These are phyloP conservation scores for Melopsittacus undulatus DNA, from an alignment of 2,797 vertebrate species.

Conservation along the genomic window DNA sequence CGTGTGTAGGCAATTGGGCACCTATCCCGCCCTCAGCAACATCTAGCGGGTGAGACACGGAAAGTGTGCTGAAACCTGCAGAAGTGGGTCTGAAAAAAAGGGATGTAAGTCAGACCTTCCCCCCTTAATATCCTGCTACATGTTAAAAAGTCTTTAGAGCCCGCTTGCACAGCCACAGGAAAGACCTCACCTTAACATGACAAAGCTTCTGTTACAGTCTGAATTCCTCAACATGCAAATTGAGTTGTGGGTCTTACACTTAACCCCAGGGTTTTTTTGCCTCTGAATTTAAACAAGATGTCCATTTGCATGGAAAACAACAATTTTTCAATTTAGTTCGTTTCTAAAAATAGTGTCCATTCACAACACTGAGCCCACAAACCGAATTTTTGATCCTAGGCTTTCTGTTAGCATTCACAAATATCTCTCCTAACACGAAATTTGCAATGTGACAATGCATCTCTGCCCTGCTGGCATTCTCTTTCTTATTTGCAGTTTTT, in stretches of 20 bases:
- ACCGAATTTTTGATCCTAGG: not conserved
- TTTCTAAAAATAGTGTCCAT: constrained; percentile 6
- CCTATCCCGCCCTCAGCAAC: constrained; percentile 64
- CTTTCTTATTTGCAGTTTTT: constrained; percentile 2
- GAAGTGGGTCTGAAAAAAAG: constrained; percentile 44
- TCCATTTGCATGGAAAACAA: constrained; percentile 23
- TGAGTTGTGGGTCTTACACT: constrained; percentile 33
- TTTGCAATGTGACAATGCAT: not conserved
- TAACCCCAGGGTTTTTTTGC: not conserved
- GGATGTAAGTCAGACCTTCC: constrained; percentile 56
- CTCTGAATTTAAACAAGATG: constrained; percentile 44
- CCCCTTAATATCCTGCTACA: constrained; percentile 57
- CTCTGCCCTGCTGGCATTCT: not conserved
- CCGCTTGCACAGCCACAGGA: constrained; percentile 64
- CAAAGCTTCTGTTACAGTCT: constrained; percentile 50
- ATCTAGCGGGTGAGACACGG: constrained; percentile 5
- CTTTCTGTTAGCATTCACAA: not conserved
- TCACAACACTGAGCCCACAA: not conserved
- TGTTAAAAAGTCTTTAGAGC: constrained; percentile 48
- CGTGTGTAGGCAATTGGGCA: constrained; percentile 54
- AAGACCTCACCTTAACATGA: constrained; percentile 64
- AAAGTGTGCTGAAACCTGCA: constrained; percentile 55
- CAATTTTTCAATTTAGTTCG: not conserved
- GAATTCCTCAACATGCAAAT: constrained; percentile 62
- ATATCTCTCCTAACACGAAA: not conserved